Base-by-base conservation (phyloP, 2,888 invertebrate species). In the Tuberolachnus salignus region DNA sequence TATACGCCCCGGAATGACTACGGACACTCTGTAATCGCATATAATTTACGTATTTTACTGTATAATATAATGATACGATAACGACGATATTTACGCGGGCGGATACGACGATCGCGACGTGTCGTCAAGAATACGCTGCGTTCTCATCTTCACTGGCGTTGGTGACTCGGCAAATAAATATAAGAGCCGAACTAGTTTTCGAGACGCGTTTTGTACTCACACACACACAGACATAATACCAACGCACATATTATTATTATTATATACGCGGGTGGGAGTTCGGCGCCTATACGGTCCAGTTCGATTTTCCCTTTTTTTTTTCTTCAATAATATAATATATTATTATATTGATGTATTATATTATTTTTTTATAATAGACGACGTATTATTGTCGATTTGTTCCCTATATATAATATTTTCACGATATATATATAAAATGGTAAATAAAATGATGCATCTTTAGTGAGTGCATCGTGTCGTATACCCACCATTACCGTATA, bases 241-340 rank as follows among this genome's bases (percentile, higher is more conserved):
- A 9, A 1, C 16, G n/a, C 14, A 23, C n/a, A n/a, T n/a, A n/a
- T n/a, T n/a, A n/a, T n/a, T n/a, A n/a, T n/a, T n/a, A n/a, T n/a
- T n/a, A n/a, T 34, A 34, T 34, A 34, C 34, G 34, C 9, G 66
- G 19, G 16, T 23, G 55, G 46, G 64, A 57, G 66, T 57, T 66
- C 67, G 75, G 75, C 75, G 75, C 75, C 75, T 75, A 34, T 67
- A 75, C 75, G 75, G 75, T 75, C 75, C 75, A 57, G 74, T 75
- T 46, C 21, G 66, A 75, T 75, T 75, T 75, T 75, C 74, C 55
- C n/a, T 74, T 66, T 66, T 66, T 66, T 66, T 59, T 10, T 46
- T 23, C 14, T 63, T 23, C 67, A 11, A 16, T 16, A 66, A 23
- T 49, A 42, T 16, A 16, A 59, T 59, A 14, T 59, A 59, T 21